Base-by-base conservation (phyloP, 2,888 invertebrate genomes). In the Hydrotaea cyrtoneurina region DNA sequence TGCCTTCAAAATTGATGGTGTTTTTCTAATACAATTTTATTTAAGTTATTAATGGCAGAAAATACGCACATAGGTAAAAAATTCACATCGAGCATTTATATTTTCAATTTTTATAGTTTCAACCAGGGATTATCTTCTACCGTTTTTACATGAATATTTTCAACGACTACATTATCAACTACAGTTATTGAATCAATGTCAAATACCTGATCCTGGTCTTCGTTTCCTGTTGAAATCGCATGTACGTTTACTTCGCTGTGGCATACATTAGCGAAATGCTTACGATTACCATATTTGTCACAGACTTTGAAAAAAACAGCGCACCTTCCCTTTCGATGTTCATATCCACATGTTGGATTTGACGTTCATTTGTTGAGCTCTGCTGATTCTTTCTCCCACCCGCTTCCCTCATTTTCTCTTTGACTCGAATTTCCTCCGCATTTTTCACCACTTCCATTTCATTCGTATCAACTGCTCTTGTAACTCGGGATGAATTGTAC, bases 401-500 rank as follows among this genome's bases (percentile, higher is more conserved):
- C 46, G 46, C 5, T 7, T 5, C 2, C 46, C 46, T 5, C 46
- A 3, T n/a, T 46, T 46, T 11, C 46, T 46, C 46, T 46, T 46
- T 46, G 2, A 11, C 46, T 46, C 46, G 11, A 46, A 46, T 46
- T 11, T 5, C 46, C 46, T 46, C 46, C 5, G 46, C 46, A 8
- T 5, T 46, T 46, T n/a, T 46, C n/a, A 46, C 46, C 11, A 46
- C 13, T 46, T 13, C 46, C 11, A 11, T 64, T 17, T 31, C 15
- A 64, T 15, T 31, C 26, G 64, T 31, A 64, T 64, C 64, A 31
- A 64, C n/a, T 64, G 31, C 23, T 64, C 72, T 26, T 72, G 72
- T n/a, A 72, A 23, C 46, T 72, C 72, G 4, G 23, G 50, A 53
- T 72, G 72, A 50, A 53, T 53, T 72, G 53, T 72, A 53, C 72